A percentile compares a stretch with the other conserved stretches of the same genome.
These are phyloP conservation scores for Protomyctophum bolini DNA, from an alignment of 2,113 vertebrate genomes.

Conservation along the genomic window DNA sequence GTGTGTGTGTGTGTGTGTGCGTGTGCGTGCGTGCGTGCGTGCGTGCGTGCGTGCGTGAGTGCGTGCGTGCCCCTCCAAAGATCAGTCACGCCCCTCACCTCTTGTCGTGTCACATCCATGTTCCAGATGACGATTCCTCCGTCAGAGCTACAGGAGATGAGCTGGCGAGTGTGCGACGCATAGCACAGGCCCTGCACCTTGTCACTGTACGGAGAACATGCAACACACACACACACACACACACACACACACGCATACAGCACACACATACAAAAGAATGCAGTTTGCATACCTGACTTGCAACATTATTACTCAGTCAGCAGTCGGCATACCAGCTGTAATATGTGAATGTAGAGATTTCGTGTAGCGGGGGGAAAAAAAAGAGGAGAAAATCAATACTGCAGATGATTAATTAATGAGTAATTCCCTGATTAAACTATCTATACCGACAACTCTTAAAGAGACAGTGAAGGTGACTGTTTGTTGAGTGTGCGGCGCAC, in stretches of 20 bases:
- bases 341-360: neutral
- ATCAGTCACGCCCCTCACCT: conserved; percentile 77
- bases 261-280: conserved; percentile 29
- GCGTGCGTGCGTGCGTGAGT: neutral
- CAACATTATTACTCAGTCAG: neutral
- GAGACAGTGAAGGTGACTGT: neutral
- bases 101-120: conserved; percentile 97
- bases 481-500: no score
- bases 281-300: neutral
- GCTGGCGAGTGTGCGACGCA: conserved; percentile 92
- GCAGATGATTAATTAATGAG: no score
- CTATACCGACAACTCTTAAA: neutral
- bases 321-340: neutral
- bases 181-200: conserved; percentile 95
- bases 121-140: conserved; percentile 97
- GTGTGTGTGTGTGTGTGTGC: neutral
- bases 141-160: conserved; percentile 94
- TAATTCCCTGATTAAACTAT: no score
- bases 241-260: conserved; percentile 18
- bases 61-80: neutral
- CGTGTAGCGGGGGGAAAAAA: no score
- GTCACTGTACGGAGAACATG: conserved; percentile 79
- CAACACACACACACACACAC: conserved; percentile 15
- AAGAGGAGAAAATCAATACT: no score
- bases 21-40: neutral